These are phyloP conservation scores for Liolophura sinensis DNA, from an alignment of 1,140 invertebrate species.

Conservation along the genomic window DNA sequence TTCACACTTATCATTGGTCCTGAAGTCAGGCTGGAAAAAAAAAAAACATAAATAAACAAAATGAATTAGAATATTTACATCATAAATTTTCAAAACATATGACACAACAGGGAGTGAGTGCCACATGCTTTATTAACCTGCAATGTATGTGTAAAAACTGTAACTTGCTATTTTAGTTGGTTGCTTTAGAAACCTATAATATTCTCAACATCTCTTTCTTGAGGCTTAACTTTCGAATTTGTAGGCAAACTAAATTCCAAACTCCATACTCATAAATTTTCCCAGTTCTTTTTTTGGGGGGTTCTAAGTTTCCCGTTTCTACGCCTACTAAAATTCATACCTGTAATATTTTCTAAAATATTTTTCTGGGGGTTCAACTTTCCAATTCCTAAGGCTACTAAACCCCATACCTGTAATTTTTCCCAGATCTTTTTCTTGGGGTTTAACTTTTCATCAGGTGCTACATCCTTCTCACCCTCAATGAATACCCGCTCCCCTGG, in stretches of 20 bases:
- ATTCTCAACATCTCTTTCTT: slow-evolving; percentile 57
- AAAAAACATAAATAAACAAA: slow-evolving; percentile 15
- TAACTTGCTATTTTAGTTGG: too few relatives aligned
- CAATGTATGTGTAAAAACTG: neutral
- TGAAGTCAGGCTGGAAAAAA: slow-evolving; percentile 70
- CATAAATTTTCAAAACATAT: neutral
- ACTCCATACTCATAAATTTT: neutral
- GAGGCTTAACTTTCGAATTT: neutral
- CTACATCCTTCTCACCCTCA: slow-evolving; percentile 39
- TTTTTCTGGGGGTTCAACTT: neutral
- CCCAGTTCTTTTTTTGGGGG: neutral
- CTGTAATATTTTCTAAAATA: neutral
- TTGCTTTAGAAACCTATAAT: slow-evolving; percentile 50
- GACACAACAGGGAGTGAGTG: too few relatives aligned
- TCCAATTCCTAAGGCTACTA: neutral
- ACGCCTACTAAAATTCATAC: neutral
- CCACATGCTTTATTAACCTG: neutral
- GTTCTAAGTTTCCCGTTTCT: neutral
- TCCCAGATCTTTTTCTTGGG: slow-evolving; percentile 60
- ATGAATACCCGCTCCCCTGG: slow-evolving; percentile 50
- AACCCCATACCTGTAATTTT: slow-evolving; percentile 49
- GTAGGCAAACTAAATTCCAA: neutral
- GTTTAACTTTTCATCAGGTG: slow-evolving; percentile 48
- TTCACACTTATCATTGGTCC: slow-evolving; percentile 73
- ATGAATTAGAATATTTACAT: neutral